Percentiles rank a stretch among this genome's conserved stretches.
These are phyloP conservation scores for Camponotus pennsylvanicus DNA, from an alignment of 1,140 invertebrate species.

Conservation along the genomic window DNA sequence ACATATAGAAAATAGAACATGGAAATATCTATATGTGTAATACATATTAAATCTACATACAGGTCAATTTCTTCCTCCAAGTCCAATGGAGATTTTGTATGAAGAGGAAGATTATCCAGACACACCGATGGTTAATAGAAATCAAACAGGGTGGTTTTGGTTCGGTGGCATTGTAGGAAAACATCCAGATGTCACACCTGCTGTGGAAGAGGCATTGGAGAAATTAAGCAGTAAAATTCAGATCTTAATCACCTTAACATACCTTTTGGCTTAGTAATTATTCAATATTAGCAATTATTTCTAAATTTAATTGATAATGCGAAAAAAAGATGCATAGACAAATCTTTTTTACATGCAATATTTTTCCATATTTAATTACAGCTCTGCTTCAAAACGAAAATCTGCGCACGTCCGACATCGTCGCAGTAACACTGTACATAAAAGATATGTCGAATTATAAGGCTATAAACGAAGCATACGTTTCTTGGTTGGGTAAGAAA, in stretches of 20 bases:
- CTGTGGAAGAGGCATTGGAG: conserved; percentile 89
- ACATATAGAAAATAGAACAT: conserved; percentile 33
- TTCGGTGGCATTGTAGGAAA: conserved; percentile 91
- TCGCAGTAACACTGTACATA: conserved; percentile 93
- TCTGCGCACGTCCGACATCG: conserved; percentile 90
- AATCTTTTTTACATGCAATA: not conserved
- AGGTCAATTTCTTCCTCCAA: conserved; percentile 81
- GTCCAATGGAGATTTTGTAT: conserved; percentile 79
- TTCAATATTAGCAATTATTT: conserved; percentile 59
- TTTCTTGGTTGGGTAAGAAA: conserved; percentile 90
- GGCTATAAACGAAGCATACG: conserved; percentile 92
- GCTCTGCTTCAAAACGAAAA: conserved; percentile 87
- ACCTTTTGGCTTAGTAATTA: conserved; percentile 52
- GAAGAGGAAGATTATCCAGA: conserved; percentile 82
- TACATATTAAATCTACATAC: conserved; percentile 21
- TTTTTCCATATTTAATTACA: conserved; percentile 69
- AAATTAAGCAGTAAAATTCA: conserved; percentile 92
- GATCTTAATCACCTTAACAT: conserved; percentile 53
- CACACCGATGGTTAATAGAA: conserved; percentile 87
- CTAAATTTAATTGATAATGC: not conserved
- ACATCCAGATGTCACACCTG: conserved; percentile 85
- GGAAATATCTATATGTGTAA: not conserved
- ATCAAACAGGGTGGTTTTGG: conserved; percentile 93
- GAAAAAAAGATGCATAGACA: not conserved
- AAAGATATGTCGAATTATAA: conserved; percentile 93